These are phyloP conservation scores for Forpus xanthops DNA, from an alignment of 2,797 vertebrate species.

Conservation along the genomic window DNA sequence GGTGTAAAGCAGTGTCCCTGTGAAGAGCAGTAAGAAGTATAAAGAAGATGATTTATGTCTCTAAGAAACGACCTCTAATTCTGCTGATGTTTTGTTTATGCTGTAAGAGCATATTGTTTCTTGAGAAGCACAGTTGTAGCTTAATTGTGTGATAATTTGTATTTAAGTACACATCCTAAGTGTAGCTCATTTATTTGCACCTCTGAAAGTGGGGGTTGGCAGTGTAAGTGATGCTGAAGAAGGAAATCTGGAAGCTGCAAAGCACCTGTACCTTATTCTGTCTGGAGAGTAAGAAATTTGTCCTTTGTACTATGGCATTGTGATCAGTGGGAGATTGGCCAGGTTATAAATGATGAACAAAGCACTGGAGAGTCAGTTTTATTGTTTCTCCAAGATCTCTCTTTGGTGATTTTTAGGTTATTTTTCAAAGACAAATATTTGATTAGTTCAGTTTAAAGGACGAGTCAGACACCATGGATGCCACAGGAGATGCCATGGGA, in stretches of 20 bases:
- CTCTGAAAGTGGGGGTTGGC: not conserved
- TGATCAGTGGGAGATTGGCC: not conserved
- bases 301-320: not conserved
- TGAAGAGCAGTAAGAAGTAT: not conserved
- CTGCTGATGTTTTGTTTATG: not conserved
- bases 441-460: not conserved
- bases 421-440: not conserved
- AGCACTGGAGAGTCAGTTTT: not conserved
- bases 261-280: not conserved
- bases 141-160: not conserved
- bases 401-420: not conserved
- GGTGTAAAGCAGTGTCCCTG: not conserved
- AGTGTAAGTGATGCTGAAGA: not conserved
- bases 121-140: not conserved
- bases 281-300: not conserved
- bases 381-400: not conserved
- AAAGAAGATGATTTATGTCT: not conserved
- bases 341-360: not conserved
- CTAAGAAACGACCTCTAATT: not conserved
- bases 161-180: constrained; percentile 1
- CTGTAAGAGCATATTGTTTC: not conserved
- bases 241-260: not conserved
- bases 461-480: not conserved
- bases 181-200: not conserved
- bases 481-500: not conserved